A percentile compares a stretch with the other conserved stretches of the same genome.
Conservation (phyloP, 2,888 invertebrate species). For the Drosophila maculinotata region DNA sequence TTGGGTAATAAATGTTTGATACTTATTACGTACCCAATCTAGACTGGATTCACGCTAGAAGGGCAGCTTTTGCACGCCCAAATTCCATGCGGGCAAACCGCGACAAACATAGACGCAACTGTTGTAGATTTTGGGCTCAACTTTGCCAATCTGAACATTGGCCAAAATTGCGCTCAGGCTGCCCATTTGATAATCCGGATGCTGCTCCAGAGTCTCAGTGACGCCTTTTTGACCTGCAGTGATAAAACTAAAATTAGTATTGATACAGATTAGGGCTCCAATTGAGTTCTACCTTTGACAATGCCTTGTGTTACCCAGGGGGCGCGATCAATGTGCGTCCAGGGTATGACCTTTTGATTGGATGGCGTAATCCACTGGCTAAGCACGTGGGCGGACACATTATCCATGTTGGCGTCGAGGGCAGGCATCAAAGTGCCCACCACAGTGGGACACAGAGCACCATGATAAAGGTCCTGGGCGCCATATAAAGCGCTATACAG, state of each 20-base stretch:
- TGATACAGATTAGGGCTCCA: neutral
- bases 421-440: slow-evolving; percentile 86
- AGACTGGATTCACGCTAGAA: slow-evolving; percentile 15
- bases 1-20: neutral
- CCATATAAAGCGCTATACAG: slow-evolving; percentile 85
- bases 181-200: slow-evolving; percentile 68
- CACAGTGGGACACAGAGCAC: slow-evolving; percentile 85
- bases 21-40: neutral
- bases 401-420: slow-evolving; percentile 86
- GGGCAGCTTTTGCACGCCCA: slow-evolving; percentile 68
- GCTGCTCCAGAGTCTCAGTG: slow-evolving; percentile 24
- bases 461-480: slow-evolving; percentile 85
- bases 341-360: slow-evolving; percentile 82
- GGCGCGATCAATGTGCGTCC: slow-evolving; percentile 85
- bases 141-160: slow-evolving; percentile 70
- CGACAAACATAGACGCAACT: slow-evolving; percentile 79
- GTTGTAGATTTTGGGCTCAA: slow-evolving; percentile 75
- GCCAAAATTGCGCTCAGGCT: slow-evolving; percentile 74
- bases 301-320: slow-evolving; percentile 84
- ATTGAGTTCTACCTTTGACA: slow-evolving; percentile 65
- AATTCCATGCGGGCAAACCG: slow-evolving; percentile 81
- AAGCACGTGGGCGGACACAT: slow-evolving; percentile 85
- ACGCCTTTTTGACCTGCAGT: slow-evolving; percentile 16
- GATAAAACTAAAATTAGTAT: neutral
- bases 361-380: slow-evolving; percentile 85